A percentile compares a stretch with the other conserved stretches of the same genome.
Conservation (phyloP, 2,113 vertebrate genomes). For the Crotalus viridis region DNA sequence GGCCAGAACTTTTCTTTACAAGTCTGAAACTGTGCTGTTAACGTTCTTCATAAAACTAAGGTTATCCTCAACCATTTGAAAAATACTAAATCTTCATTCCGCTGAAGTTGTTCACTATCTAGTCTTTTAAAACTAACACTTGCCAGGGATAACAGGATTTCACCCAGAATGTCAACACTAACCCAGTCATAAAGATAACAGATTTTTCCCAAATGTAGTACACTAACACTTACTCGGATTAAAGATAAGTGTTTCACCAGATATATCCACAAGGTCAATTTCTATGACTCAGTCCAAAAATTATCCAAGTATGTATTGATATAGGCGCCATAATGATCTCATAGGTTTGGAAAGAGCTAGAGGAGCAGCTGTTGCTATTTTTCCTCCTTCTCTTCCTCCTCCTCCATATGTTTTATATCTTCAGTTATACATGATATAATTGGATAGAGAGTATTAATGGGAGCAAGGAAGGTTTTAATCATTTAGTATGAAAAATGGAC, state of each 20-base stretch:
- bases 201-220: constrained; percentile 33
- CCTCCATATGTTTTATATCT: constrained; percentile 5
- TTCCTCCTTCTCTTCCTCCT: not conserved
- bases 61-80: constrained; percentile 12
- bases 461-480: constrained; percentile 1
- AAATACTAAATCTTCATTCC: constrained; percentile 8
- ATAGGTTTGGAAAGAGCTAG: not conserved
- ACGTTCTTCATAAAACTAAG: constrained; percentile 21
- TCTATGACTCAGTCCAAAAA: constrained; percentile 44
- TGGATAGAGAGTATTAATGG: not conserved
- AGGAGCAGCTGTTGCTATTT: not conserved
- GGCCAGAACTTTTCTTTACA: not conserved
- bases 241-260: constrained; percentile 43
- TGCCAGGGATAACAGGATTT: not conserved
- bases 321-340: constrained; percentile 31
- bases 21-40: not conserved
- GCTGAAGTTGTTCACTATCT: not conserved
- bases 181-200: not conserved
- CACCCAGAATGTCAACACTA: not conserved
- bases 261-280: constrained; percentile 41
- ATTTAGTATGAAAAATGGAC: not conserved
- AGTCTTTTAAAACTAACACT: not conserved
- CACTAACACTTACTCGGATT: constrained; percentile 30
- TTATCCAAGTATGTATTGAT: constrained; percentile 1
- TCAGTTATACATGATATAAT: not conserved